These are phyloP conservation scores for Lasioglossum lativentre DNA, from an alignment of 2,888 invertebrate species.

Conservation along the genomic window DNA sequence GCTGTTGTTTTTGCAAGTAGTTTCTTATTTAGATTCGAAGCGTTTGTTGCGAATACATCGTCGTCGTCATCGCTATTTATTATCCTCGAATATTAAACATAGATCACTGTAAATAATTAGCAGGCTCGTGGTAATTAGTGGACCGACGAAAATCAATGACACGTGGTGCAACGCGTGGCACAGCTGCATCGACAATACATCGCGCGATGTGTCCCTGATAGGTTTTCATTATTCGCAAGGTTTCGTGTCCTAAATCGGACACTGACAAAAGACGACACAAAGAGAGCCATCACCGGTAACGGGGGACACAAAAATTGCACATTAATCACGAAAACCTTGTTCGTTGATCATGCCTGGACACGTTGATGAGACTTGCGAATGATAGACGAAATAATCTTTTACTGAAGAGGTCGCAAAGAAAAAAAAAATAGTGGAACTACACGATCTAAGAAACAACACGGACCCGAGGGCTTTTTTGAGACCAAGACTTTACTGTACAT, in stretches of 20 bases:
- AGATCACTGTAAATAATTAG: not conserved
- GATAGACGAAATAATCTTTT: not conserved
- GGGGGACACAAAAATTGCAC: not conserved
- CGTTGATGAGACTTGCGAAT: not conserved
- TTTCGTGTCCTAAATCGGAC: constrained; percentile 63
- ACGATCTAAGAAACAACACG: no score
- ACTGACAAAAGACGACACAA: constrained; percentile 30
- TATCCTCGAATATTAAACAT: not conserved
- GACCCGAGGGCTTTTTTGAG: no score
- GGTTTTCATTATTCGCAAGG: constrained; percentile 64
- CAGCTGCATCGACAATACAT: constrained; percentile 53
- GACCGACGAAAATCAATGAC: constrained; percentile 51
- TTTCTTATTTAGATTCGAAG: no score
- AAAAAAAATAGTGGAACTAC: no score
- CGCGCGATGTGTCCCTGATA: constrained; percentile 61
- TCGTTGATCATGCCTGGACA: not conserved
- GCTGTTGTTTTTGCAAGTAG: not conserved
- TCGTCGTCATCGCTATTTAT: not conserved
- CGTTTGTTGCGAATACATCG: not conserved
- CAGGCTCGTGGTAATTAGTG: constrained; percentile 40
- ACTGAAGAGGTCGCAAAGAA: not conserved
- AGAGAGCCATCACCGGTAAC: not conserved
- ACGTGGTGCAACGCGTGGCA: constrained; percentile 43
- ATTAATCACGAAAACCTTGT: constrained; percentile 1
- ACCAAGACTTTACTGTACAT: no score